Conservation (phyloP, 2,113 vertebrate species). For the Upupa epops region DNA sequence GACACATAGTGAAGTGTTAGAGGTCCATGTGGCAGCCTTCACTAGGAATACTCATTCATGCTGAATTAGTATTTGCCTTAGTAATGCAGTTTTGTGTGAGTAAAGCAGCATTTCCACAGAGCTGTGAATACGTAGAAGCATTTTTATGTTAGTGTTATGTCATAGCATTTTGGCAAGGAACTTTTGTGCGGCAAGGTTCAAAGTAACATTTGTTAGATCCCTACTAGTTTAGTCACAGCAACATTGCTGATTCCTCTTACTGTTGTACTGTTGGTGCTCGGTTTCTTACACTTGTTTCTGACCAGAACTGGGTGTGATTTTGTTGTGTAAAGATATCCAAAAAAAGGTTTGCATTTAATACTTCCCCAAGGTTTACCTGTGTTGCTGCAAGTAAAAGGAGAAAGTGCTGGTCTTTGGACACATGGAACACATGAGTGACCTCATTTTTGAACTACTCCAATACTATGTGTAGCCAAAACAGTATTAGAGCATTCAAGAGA, state of each 20-base stretch:
- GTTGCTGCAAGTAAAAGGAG: neutral
- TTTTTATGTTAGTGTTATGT: neutral
- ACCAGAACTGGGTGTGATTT: neutral
- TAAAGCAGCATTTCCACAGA: neutral
- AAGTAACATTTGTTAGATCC: neutral
- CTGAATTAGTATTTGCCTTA: neutral
- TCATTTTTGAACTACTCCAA: neutral
- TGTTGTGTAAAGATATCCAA: neutral
- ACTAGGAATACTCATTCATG: neutral
- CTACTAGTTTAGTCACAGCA: neutral
- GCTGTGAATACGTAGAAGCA: neutral
- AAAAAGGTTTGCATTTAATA: neutral
- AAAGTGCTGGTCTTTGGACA: neutral
- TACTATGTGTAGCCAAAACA: neutral
- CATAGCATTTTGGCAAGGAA: neutral
- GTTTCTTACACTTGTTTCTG: neutral
- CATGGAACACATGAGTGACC: fast-evolving
- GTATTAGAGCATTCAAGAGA: neutral
- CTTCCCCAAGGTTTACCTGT: neutral
- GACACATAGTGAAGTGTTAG: neutral
- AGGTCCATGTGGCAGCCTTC: neutral
- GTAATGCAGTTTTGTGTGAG: neutral
- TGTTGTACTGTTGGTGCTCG: neutral
- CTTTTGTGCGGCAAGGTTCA: neutral
- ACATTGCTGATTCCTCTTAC: neutral